Evolutionary conservation across 2,797 vertebrate genomes (phyloP).

Genomic region (Melanotaenia maccullochi): DNA sequence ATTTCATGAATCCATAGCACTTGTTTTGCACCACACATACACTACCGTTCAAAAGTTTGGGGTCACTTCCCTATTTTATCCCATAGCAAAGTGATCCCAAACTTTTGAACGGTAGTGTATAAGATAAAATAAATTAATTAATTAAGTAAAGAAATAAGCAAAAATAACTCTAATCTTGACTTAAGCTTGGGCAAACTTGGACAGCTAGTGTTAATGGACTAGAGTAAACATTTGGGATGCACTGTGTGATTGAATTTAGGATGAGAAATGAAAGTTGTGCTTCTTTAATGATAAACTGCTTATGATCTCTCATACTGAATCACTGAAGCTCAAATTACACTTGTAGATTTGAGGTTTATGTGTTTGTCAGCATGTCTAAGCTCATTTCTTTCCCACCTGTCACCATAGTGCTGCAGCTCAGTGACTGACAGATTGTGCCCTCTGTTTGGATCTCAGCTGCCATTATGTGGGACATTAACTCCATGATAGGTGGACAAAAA

Average conservation of each 20-base stretch:
- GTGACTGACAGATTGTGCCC: constrained; percentile 68
- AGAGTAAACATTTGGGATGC: constrained; percentile 41
- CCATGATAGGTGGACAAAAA: constrained; percentile 59
- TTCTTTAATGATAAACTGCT: constrained; percentile 53
- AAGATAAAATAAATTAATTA: background rate
- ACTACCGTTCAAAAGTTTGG: no score
- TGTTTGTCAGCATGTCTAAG: constrained; percentile 35
- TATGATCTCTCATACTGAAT: constrained; percentile 14
- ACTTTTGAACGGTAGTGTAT: no score
- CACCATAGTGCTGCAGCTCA: constrained; percentile 65
- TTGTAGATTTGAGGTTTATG: constrained; percentile 16
- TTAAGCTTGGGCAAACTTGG: constrained; percentile 29
- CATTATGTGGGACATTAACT: constrained; percentile 69
- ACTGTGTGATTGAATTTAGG: constrained; percentile 38
- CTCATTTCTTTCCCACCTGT: constrained; percentile 61
- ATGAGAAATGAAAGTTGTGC: constrained; percentile 36
- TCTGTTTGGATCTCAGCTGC: constrained; percentile 63
- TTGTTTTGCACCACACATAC: no score
- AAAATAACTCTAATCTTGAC: background rate
- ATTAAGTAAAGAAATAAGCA: background rate
- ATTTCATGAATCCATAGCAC: constrained; percentile 34
- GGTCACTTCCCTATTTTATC: no score
- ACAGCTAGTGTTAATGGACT: constrained; percentile 34
- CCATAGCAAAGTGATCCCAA: no score
- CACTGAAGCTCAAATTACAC: constrained; percentile 22